Evolutionary conservation across 1,140 invertebrate genomes (phyloP).

Genomic region (Drosophila parabipectinata): DNA sequence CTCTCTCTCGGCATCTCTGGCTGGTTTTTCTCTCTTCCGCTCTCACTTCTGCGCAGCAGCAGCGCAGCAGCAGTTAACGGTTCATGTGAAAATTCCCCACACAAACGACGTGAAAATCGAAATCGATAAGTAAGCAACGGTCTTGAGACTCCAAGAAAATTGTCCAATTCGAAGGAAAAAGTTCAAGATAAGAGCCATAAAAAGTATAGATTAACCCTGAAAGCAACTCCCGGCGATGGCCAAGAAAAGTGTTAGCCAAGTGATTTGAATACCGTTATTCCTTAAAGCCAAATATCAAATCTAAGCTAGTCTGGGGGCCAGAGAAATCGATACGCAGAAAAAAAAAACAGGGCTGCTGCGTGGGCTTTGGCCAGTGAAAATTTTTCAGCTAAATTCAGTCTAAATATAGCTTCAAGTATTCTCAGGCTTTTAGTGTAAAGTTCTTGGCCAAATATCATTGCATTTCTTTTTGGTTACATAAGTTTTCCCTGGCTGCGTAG

Average conservation of each 20-base stretch:
- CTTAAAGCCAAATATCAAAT: neutral
- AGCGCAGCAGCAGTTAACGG: conserved; percentile 55
- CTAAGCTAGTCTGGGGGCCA: conserved; percentile 27
- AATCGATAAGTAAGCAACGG: conserved; percentile 80
- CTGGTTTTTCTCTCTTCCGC: conserved; percentile 6
- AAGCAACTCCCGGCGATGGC: conserved; percentile 49
- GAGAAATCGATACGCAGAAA: conserved; percentile 41
- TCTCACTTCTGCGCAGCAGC: conserved; percentile 36
- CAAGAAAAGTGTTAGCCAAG: conserved; percentile 79
- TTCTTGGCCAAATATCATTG: conserved; percentile 11
- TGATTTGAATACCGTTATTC: conserved; percentile 25
- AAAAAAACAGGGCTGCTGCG: conserved; percentile 29
- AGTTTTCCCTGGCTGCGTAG: conserved; percentile 32
- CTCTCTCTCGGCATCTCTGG: conserved; percentile 2
- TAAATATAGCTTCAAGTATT: conserved; percentile 1
- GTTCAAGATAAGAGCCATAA: conserved; percentile 12
- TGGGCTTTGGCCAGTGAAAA: conserved; percentile 30
- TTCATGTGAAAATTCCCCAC: conserved; percentile 47
- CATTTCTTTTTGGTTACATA: conserved; percentile 53
- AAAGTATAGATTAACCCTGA: conserved; percentile 37
- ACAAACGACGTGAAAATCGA: conserved; percentile 70
- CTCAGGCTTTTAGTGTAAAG: neutral
- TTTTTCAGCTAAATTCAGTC: neutral
- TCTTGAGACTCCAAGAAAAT: conserved; percentile 32
- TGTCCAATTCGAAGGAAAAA: conserved; percentile 34